Evolutionary conservation across 2,113 vertebrate genomes (phyloP).

Genomic region (Vombatus ursinus): DNA sequence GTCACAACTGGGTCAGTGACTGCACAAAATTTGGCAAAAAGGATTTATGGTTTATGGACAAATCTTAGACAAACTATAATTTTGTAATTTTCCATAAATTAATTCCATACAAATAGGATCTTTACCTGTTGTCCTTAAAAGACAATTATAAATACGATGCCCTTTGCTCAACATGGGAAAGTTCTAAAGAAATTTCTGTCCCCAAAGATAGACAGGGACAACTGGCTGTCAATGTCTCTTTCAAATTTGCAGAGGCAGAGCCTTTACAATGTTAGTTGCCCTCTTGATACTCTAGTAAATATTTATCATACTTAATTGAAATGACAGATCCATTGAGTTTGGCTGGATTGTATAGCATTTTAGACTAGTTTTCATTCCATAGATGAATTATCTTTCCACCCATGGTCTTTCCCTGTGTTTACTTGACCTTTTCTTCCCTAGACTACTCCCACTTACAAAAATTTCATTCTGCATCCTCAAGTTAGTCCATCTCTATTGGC

Average conservation of each 20-base stretch:
- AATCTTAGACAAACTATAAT: not conserved
- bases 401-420: not conserved
- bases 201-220: no score
- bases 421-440: not conserved
- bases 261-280: not conserved
- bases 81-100: not conserved
- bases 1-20: not conserved
- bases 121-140: not conserved
- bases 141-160: not conserved
- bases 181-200: not conserved
- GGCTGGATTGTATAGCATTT: constrained; percentile 2
- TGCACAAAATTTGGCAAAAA: not conserved
- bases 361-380: not conserved
- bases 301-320: constrained; percentile 29
- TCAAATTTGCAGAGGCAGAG: not conserved
- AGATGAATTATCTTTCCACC: not conserved
- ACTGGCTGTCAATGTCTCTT: not conserved
- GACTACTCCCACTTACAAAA: not conserved
- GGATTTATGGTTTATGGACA: not conserved
- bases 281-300: not conserved
- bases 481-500: not conserved
- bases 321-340: not conserved
- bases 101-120: not conserved
- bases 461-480: not conserved
- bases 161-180: not conserved